Evolutionary conservation across 2,888 invertebrate genomes (phyloP), one percentile per base, ranked within the genome.

Genomic region (Schizotus pectinicornis): DNA sequence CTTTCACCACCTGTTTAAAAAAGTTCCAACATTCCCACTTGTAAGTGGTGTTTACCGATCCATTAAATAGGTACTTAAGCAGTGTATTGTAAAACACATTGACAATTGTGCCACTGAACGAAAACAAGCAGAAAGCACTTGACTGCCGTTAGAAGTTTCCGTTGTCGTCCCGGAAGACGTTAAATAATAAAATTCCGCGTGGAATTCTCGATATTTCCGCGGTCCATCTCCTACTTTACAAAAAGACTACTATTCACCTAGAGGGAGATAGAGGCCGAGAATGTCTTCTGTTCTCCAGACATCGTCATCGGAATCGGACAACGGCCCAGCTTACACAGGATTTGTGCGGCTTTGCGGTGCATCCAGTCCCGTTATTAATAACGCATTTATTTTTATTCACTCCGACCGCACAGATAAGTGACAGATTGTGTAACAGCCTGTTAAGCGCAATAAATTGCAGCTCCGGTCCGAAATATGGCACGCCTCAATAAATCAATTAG

Each of bases 341-440:
- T 53, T 53, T 53, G 53, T 53, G 45, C 3, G 32, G 53, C 31
- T 53, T 53, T 55, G 3, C 30, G 31, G 3, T 43, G 42, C 47
- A 56, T 49, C 49, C 48, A 33, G 46, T 22, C 33, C 5, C 34
- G 46, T 51, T 56, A 56, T 51, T 56, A 56, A 56, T 51, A 51
- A 51, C 51, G 34, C 45, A 49, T 56, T 56, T 49, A 49, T 42
- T 55, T 49, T 37, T 43, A 49, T 55, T 31, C 34, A 39, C 14
- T 47, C n/a, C 41, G 46, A 32, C 31, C 37, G 31, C 38, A 31
- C 11, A 31, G 34, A 52, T 43, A 53, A 53, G 53, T 53, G 53
- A 53, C 53, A 53, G 53, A 33, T 33, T 37, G 33, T 12, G 53
- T 33, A 53, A 46, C 53, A 53, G 46, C 45, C 38, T 53, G 53